A percentile compares a stretch with the other conserved stretches of the same genome.
phyloP scores from a whole-genome alignment of 1,140 invertebrate species.

The Drosophila erecta region DNA sequence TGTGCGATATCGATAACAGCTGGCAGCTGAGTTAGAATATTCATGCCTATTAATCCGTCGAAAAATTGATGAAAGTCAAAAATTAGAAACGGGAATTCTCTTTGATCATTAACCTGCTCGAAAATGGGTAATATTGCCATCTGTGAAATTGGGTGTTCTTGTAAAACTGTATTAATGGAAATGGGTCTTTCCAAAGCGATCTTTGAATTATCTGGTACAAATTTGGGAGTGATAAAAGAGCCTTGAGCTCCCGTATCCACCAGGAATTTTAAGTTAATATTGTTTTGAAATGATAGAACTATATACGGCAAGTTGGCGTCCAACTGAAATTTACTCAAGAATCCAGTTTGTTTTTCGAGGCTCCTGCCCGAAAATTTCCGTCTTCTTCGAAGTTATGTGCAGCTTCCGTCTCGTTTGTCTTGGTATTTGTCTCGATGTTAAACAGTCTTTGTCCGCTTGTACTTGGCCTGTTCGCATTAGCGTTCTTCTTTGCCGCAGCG shows the following conservation, averaged over 20 bases:
- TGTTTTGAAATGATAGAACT: constrained; percentile 1
- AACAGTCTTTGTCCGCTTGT: background rate
- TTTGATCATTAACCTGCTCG: background rate
- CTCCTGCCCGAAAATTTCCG: constrained; percentile 8
- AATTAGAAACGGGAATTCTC: background rate
- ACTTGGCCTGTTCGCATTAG: background rate
- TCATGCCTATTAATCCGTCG: constrained; percentile 1
- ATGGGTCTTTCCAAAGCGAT: background rate
- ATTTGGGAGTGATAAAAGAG: background rate
- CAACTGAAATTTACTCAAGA: background rate
- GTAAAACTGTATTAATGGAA: background rate
- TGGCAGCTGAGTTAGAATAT: background rate
- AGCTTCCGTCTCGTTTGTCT: background rate
- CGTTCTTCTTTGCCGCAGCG: background rate
- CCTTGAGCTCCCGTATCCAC: background rate
- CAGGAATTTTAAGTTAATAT: constrained; percentile 5
- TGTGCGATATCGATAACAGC: background rate
- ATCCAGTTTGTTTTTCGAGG: constrained; percentile 4
- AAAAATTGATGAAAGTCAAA: background rate
- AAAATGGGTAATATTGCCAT: background rate
- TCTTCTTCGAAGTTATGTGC: background rate
- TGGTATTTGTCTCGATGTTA: background rate
- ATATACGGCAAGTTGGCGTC: background rate
- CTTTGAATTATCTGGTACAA: background rate
- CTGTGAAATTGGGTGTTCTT: background rate